Conservation (phyloP, 2,888 invertebrate species). For the Eretmocerus hayati region DNA sequence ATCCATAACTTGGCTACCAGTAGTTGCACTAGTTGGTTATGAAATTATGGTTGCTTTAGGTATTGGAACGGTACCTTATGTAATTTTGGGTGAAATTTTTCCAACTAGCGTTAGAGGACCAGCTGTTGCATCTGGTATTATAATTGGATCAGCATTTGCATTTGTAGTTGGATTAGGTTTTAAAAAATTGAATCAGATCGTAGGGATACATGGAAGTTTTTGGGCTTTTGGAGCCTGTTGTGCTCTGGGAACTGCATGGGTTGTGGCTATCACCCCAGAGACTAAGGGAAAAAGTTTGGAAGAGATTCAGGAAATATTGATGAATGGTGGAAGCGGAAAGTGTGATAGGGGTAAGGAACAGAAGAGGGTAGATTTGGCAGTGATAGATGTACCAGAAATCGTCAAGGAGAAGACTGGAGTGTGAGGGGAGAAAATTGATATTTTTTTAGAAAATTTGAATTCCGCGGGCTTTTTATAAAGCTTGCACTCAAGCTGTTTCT, state of each 20-base stretch:
- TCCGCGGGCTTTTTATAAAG: too few species aligned
- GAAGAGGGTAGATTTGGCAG: too few species aligned
- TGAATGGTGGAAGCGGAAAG: conserved; percentile 17
- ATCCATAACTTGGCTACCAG: conserved; percentile 52
- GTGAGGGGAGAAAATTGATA: too few species aligned
- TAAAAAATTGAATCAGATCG: conserved; percentile 51
- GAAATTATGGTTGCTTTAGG: conserved; percentile 59
- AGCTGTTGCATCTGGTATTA: conserved; percentile 58
- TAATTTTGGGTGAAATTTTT: conserved; percentile 59
- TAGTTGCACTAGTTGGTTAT: conserved; percentile 55
- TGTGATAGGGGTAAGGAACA: not conserved
- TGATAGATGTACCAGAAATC: too few species aligned
- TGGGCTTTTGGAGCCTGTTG: conserved; percentile 53
- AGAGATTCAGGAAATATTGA: conserved; percentile 48
- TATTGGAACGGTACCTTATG: conserved; percentile 58
- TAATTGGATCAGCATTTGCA: conserved; percentile 55
- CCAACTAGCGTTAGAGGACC: conserved; percentile 58
- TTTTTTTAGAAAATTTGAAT: too few species aligned
- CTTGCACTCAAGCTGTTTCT: too few species aligned
- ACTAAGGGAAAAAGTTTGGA: conserved; percentile 58
- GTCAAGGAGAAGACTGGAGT: too few species aligned
- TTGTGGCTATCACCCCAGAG: conserved; percentile 52
- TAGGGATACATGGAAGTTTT: conserved; percentile 52
- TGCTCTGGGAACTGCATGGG: conserved; percentile 51
- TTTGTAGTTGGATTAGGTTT: conserved; percentile 56